Conservation (phyloP, 1,140 invertebrate species). For the Pachyrhynchus sulphureomaculatus region DNA sequence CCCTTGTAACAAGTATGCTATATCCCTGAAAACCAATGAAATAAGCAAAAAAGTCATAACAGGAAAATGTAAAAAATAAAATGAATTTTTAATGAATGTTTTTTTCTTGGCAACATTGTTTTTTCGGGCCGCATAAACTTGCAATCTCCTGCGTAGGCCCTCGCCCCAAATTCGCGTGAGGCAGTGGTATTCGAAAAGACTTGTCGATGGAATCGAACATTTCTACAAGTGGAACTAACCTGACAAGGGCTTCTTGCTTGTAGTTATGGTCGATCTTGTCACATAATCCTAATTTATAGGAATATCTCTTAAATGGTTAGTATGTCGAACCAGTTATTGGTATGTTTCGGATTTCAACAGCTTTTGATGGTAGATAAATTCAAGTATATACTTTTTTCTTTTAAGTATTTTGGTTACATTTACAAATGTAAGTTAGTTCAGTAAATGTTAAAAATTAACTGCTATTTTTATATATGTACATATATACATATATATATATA, state of each 20-base stretch:
- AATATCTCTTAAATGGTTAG: conserved; percentile 3
- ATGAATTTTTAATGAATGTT: no score
- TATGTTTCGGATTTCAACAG: background rate
- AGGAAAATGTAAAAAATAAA: no score
- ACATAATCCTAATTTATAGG: conserved; percentile 20
- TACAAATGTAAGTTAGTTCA: no score
- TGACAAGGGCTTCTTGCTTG: conserved; percentile 25
- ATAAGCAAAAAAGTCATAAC: no score
- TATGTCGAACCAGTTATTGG: background rate
- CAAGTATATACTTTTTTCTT: no score
- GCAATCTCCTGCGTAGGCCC: conserved; percentile 23
- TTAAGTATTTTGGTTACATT: no score
- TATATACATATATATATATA: no score
- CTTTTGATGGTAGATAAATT: no score
- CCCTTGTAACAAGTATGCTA: no score
- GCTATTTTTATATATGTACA: no score
- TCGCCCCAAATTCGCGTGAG: conserved; percentile 41
- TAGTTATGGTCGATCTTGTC: conserved; percentile 20
- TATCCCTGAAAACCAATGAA: no score
- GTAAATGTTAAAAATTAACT: no score
- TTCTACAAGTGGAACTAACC: conserved; percentile 30
- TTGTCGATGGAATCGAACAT: conserved; percentile 31
- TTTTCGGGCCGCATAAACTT: conserved; percentile 36
- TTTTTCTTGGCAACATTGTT: conserved; percentile 18
- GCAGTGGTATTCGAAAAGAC: conserved; percentile 27